Evolutionary conservation across 2,113 vertebrate species (phyloP), one percentile per base, ranked within the genome.

Genomic region (Ictidomys tridecemlineatus): DNA sequence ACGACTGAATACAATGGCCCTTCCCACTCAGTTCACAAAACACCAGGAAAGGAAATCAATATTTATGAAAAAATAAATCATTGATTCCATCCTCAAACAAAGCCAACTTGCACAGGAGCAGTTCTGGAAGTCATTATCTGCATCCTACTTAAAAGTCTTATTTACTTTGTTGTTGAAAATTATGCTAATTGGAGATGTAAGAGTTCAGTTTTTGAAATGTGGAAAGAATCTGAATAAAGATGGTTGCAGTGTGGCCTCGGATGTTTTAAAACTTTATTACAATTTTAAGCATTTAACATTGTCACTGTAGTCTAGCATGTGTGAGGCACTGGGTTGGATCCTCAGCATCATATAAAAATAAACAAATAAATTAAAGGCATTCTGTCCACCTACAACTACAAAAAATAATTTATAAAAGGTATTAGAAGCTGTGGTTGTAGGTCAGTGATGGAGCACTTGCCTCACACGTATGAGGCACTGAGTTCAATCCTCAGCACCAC

Each of bases 21-120:
- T 95, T 76, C 34, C 69, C 32, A 89, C 10, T 70, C 45, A 53
- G 32, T 97, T 97, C 91, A 96, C 79, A 80, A 96, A 94, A 95
- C 61, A 93, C 7, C 26, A 76, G 28, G 73, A 96, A 95, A 95
- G 48, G 24, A 97, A 98, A 94, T 89, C 78, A 95, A 91, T 97
- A 96, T 93, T 91, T 91, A 95, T 18, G 51, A 83, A 96, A 95
- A 96, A 95, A 96, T 67, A 94, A 97, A 97, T 90, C 56, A 96
- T 80, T 61, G 73, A 97, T 95, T 96, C 4, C 92, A 72, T 93
- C 39, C 34, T n/a, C 58, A 96, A 97, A 92, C 89, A 94, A 97
- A 97, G 65, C 5, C 37, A 92, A 91, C 95, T 10, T 90, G 6
- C 72, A 45, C 28, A 83, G 18, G 48, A 97, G 80, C 3, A 95